These are phyloP conservation scores for Emberiza fucata DNA, from an alignment of 2,113 vertebrate genomes.

Conservation along the genomic window DNA sequence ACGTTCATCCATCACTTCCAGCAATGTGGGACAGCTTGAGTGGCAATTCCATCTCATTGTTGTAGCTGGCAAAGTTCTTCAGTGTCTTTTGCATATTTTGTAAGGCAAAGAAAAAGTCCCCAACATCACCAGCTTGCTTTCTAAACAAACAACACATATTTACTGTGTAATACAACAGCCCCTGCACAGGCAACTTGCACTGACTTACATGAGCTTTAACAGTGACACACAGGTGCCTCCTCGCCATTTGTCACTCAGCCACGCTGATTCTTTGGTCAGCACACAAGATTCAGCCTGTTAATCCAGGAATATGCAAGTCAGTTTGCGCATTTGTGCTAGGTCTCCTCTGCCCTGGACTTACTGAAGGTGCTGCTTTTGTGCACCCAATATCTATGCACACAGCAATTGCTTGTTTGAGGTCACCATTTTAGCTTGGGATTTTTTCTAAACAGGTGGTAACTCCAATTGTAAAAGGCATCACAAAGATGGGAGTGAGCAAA, in stretches of 20 bases:
- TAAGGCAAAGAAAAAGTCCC: not conserved
- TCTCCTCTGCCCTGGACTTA: not conserved
- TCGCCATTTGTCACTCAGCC: not conserved
- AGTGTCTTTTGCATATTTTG: not conserved
- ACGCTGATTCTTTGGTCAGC: rapidly evolving
- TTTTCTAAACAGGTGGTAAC: not conserved
- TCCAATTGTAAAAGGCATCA: not conserved
- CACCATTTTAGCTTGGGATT: not conserved
- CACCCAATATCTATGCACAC: not conserved
- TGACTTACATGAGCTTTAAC: not conserved
- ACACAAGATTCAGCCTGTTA: not conserved
- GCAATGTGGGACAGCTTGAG: not conserved
- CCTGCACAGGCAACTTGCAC: not conserved
- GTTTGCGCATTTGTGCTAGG: not conserved
- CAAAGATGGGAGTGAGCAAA: not conserved
- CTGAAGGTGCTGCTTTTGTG: not conserved
- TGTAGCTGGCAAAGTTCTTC: not conserved
- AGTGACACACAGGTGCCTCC: not conserved
- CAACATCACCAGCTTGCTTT: not conserved
- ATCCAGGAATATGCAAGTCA: not conserved
- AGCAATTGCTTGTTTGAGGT: not conserved
- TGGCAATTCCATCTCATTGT: not conserved
- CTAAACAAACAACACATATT: not conserved
- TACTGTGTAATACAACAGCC: not conserved
- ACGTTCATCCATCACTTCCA: not conserved